Conservation (phyloP, 2,888 invertebrate genomes). For the Mimumesa dahlbomi region DNA sequence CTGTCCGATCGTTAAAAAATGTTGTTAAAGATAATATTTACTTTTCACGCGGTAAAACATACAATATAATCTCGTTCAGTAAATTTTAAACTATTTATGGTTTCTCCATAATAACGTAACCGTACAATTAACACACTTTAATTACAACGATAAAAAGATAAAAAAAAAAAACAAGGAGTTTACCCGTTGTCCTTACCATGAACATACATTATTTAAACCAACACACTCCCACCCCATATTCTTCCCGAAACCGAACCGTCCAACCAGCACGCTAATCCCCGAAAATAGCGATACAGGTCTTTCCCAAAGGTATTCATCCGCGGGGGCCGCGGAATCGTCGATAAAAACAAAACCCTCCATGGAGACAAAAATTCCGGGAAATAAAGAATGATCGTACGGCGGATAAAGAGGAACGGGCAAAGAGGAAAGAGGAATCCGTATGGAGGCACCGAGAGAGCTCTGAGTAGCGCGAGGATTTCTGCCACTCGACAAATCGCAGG, state of each 20-base stretch:
- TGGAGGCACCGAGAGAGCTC: slow-evolving; percentile 39
- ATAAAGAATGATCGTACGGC: slow-evolving; percentile 37
- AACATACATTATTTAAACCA: too few relatives aligned
- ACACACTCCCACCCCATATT: too few relatives aligned
- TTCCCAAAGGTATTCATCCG: slow-evolving; percentile 33
- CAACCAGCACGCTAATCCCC: slow-evolving; percentile 35
- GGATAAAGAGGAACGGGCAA: slow-evolving; percentile 31
- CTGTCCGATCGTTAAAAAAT: too few relatives aligned
- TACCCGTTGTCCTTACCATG: too few relatives aligned
- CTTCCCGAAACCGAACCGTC: slow-evolving; percentile 15
- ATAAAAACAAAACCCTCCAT: slow-evolving; percentile 20
- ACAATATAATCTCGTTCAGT: too few relatives aligned
- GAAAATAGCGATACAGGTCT: background rate
- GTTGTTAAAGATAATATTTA: too few relatives aligned
- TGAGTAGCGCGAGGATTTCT: slow-evolving; percentile 55
- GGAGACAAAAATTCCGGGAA: slow-evolving; percentile 40
- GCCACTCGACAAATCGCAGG: slow-evolving; percentile 67
- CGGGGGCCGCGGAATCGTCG: slow-evolving; percentile 14
- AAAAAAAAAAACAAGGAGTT: too few relatives aligned
- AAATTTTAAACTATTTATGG: too few relatives aligned
- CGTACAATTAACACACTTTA: too few relatives aligned
- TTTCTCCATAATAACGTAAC: too few relatives aligned
- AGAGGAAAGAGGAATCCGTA: slow-evolving; percentile 3
- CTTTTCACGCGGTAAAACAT: too few relatives aligned
- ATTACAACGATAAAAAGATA: too few relatives aligned